Base-by-base conservation (phyloP, 2,797 vertebrate species). In the Cossypha heuglini region DNA sequence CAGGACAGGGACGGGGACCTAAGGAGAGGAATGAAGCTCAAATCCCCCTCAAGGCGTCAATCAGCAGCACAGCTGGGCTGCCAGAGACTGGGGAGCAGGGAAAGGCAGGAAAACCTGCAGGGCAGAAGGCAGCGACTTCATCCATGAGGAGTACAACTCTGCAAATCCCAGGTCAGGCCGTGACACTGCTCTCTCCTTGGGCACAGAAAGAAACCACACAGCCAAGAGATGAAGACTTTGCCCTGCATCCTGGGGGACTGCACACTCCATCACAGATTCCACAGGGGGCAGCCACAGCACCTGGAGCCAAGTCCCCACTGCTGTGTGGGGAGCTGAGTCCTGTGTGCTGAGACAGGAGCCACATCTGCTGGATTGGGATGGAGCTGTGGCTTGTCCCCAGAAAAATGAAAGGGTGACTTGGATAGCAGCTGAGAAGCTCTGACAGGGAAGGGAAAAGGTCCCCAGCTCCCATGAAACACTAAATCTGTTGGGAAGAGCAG, bases 111-210 rank as follows among this genome's bases (percentile, higher is more conserved):
- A 73, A 82, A 43, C 31, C 40, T 6, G 26, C 33, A 31, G 43
- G 25, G 43, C 14, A 90, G 48, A 59, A 63, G 31, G 28, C 7
- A 28, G 15, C 0, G 25, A 51, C 51, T 76, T 62, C 2, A 59
- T 25, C 15, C 16, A 6, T 1, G 24, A 86, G 40, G 67, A 75
- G 13, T 13, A 38, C 38, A 35, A 35, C 40, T 43, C 64, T 18
- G 6, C 29, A 43, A 7, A 28, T 17, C 28, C 25, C 51, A n/a
- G 51, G 18, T 22, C 77, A 66, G 28, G 49, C 45, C 0, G 1
- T 1, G 38, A 68, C 58, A 59, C 45, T 0, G 5, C 0, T 0
- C 40, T 83, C 26, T 52, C 46, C 37, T 49, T 2, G 20, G 33
- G 63, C 43, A 76, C 4, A 35, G 68, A 49, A 72, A 52, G 45